These are phyloP conservation scores for Macaria notata DNA, from an alignment of 2,888 invertebrate species.

Conservation along the genomic window DNA sequence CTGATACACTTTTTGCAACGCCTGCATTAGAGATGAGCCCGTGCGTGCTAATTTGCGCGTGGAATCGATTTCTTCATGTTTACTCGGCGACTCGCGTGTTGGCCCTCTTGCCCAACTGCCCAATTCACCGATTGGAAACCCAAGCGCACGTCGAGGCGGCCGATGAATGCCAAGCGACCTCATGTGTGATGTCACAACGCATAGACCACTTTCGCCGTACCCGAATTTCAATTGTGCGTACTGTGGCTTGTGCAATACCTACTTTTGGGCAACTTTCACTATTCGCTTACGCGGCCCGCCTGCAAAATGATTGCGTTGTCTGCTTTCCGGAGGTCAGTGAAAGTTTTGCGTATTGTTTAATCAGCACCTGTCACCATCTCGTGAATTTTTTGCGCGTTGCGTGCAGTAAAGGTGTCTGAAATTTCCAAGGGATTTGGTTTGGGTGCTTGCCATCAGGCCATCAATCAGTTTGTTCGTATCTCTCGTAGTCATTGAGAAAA, in stretches of 20 bases:
- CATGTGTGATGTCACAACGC: constrained; percentile 49
- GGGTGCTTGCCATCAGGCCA: constrained; percentile 5
- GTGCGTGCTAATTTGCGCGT: constrained; percentile 36
- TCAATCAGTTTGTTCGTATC: constrained; percentile 10
- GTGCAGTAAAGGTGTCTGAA: constrained; percentile 16
- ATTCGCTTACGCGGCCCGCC: constrained; percentile 71
- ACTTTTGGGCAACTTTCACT: constrained; percentile 81
- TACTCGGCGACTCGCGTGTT: constrained; percentile 7
- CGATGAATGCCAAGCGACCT: constrained; percentile 45
- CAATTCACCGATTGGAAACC: constrained; percentile 17
- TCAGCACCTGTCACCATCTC: constrained; percentile 32
- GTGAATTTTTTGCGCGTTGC: constrained; percentile 15
- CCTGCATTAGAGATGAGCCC: constrained; percentile 35
- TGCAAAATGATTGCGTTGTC: constrained; percentile 76
- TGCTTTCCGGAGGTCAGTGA: constrained; percentile 70
- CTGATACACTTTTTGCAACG: constrained; percentile 52
- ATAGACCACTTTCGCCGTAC: constrained; percentile 73
- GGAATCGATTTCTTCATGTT: constrained; percentile 13
- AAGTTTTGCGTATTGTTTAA: constrained; percentile 65
- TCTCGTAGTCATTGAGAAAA: constrained; percentile 1
- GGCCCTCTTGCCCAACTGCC: constrained; percentile 16
- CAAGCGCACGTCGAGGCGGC: constrained; percentile 10
- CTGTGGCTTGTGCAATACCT: constrained; percentile 75
- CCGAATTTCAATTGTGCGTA: constrained; percentile 76
- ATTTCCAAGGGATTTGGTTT: constrained; percentile 5